Evolutionary conservation across 2,888 invertebrate species (phyloP).

Genomic region (Heteropelma amictum): DNA sequence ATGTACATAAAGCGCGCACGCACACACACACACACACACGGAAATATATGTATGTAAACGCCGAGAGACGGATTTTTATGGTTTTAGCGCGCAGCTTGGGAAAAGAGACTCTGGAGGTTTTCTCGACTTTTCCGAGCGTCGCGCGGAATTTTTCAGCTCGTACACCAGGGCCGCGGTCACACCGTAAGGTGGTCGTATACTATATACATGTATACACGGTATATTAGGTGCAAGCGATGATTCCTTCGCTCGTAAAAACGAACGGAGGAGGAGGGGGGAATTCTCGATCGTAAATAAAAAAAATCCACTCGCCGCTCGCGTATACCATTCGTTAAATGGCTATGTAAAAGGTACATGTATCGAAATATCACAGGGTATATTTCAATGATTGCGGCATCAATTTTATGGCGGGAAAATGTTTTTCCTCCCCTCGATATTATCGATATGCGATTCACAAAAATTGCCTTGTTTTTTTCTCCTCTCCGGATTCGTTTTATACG

Average conservation of each 20-base stretch:
- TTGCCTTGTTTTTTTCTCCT: too few species aligned
- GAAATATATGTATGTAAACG: neutral
- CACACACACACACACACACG: neutral
- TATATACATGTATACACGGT: conserved; percentile 12
- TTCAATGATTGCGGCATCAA: conserved; percentile 26
- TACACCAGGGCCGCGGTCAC: neutral
- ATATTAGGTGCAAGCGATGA: conserved; percentile 21
- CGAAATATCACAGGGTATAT: conserved; percentile 31
- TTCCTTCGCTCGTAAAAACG: conserved; percentile 42
- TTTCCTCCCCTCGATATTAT: neutral
- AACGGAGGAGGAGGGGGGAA: too few species aligned
- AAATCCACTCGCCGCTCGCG: conserved; percentile 21
- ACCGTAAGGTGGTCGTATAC: conserved; percentile 7
- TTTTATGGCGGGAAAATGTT: neutral
- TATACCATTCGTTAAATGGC: conserved; percentile 4
- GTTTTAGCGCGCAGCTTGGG: neutral
- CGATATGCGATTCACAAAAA: neutral
- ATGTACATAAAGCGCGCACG: neutral
- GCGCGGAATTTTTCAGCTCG: neutral
- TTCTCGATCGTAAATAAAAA: conserved; percentile 40
- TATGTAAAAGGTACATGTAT: conserved; percentile 7
- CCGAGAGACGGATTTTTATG: conserved; percentile 36
- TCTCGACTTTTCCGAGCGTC: neutral
- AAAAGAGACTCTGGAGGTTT: neutral
- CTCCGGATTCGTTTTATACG: too few species aligned